Evolutionary conservation across 2,113 vertebrate species (phyloP), one percentile per base, ranked within the genome.

Genomic region (Platichthys stellatus): DNA sequence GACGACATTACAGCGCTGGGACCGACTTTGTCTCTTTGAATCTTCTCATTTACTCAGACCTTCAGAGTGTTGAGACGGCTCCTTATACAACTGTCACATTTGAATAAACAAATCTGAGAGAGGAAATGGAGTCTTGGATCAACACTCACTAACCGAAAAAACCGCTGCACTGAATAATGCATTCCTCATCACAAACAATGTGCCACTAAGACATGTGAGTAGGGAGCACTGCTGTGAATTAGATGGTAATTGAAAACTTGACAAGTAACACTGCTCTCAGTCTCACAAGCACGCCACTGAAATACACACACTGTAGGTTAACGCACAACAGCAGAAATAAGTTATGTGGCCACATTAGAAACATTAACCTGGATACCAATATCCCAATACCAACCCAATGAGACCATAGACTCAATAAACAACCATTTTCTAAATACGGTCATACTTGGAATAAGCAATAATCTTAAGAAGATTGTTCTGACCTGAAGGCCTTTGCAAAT

Each of bases 151-250:
- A 84, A 88, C 58, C 71, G 75, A 81, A 74, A 80, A 24, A 24
- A 66, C 72, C 59, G 67, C 82, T 83, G 65, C 67, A 60, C 79
- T 93, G 89, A 91, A 94, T 92, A 91, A 93, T 91, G 73, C 72
- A 89, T 82, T 63, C 31, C 28, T 80, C 54, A 62, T 53, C 70
- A 85, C 61, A 74, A 85, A 85, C 61, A 69, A 81, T 66, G 75
- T 49, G 72, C 81, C 54, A 60, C 72, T 63, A 72, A 79, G 51
- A 72, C 83, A 75, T 74, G 73, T 28, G 76, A 56, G 70, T 11
- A 51, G 49, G 75, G 75, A 68, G 79, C 76, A 58, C 61, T 54
- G 72, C 76, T 89, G 83, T 78, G 84, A 91, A 90, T 67, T 24
- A 78, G 78, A 85, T 81, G 81, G 72, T 90, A 89, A 90, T 88